phyloP scores from a whole-genome alignment of 2,113 vertebrate species.

The Sarotherodon lohbergeri region DNA sequence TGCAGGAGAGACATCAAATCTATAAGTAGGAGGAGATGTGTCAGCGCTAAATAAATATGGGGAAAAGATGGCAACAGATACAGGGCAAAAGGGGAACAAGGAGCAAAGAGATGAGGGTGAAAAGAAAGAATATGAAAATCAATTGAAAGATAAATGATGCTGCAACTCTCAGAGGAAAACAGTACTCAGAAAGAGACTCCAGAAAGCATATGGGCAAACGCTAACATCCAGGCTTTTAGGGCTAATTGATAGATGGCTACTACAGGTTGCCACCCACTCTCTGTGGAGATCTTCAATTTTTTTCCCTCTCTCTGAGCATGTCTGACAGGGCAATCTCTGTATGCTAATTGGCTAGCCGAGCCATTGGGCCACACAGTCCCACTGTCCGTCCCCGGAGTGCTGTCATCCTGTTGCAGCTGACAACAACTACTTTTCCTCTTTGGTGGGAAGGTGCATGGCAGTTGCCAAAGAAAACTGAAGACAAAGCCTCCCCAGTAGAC shows the following conservation, averaged over 20 bases:
- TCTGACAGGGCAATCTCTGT: constrained; percentile 32
- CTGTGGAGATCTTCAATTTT: background rate
- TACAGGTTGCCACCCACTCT: constrained; percentile 11
- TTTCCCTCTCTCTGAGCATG: background rate
- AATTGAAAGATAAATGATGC: constrained; percentile 48
- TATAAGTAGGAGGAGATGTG: constrained; percentile 57
- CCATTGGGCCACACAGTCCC: constrained; percentile 9
- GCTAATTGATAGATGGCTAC: constrained; percentile 48
- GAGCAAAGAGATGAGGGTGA: background rate
- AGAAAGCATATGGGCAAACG: background rate
- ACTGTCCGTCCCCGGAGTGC: constrained; percentile 29
- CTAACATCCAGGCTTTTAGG: constrained; percentile 20
- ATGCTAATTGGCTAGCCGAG: constrained; percentile 67
- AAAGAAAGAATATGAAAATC: constrained; percentile 26
- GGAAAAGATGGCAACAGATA: constrained; percentile 21
- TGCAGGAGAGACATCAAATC: constrained; percentile 46
- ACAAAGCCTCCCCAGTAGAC: background rate
- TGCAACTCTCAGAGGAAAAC: constrained; percentile 11
- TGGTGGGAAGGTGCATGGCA: constrained; percentile 47
- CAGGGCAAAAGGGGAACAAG: constrained; percentile 11
- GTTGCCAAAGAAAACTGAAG: constrained; percentile 47
- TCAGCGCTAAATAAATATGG: constrained; percentile 39
- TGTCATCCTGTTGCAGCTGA: constrained; percentile 51
- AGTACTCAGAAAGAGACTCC: constrained; percentile 5
- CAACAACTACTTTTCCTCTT: constrained; percentile 11